Conservation (phyloP, 2,888 invertebrate species). For the Sepioteuthis lessoniana region DNA sequence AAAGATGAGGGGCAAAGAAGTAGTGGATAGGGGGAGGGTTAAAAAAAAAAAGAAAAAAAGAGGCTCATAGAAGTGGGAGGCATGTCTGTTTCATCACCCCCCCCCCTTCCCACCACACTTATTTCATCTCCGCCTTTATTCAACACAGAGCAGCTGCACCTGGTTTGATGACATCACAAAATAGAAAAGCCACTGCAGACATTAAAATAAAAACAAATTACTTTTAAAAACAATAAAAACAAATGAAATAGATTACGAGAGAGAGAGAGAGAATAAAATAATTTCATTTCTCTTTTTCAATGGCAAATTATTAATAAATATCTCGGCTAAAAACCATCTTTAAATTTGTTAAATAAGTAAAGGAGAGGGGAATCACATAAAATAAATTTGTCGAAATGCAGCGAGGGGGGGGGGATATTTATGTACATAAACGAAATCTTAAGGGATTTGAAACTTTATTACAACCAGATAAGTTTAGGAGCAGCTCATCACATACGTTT, state of each 20-base stretch:
- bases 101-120: neutral
- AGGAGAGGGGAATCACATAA: too few relatives aligned
- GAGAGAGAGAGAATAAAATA: neutral
- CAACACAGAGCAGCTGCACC: constrained; percentile 10
- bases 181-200: too few relatives aligned
- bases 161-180: constrained; percentile 3
- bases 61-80: neutral
- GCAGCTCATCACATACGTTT: too few relatives aligned
- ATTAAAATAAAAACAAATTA: neutral
- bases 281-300: neutral
- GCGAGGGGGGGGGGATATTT: too few relatives aligned
- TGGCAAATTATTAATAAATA: neutral
- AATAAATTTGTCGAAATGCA: too few relatives aligned
- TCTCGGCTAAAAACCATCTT: neutral
- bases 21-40: too few relatives aligned
- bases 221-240: neutral
- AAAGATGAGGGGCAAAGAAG: too few relatives aligned
- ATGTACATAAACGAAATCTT: too few relatives aligned
- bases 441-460: too few relatives aligned
- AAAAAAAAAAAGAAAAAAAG: too few relatives aligned
- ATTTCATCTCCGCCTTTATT: neutral
- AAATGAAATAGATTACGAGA: neutral
- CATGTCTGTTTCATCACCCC: neutral
- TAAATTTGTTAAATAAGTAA: neutral
- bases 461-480: too few relatives aligned